Base-by-base conservation (phyloP, 2,888 invertebrate genomes). In the Hirtodrosophila histrioides region DNA sequence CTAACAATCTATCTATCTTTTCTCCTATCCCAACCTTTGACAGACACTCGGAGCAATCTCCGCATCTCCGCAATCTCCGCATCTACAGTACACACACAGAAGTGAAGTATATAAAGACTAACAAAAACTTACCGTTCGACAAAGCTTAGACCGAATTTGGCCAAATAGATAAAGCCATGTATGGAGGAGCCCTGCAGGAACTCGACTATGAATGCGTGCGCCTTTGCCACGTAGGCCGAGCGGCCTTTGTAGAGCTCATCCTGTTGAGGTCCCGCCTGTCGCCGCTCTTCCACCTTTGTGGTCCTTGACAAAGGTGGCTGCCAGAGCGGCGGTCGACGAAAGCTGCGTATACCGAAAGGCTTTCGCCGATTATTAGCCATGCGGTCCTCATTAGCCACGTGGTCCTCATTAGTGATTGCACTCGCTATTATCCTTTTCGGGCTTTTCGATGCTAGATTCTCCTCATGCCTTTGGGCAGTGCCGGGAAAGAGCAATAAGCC, bases 91-190 rank as follows among this genome's bases (percentile, higher is more conserved):
- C 2, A 7, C 3, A 31, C 31, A 40, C 17, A 17, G 17, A 17
- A 17, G 17, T 17, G 17, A 17, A 1, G 17, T 17, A 27, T 27
- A 27, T 2, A 31, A 31, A 31, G 7, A 9, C 7, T 6, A 9
- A 3, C n/a, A 53, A 35, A 40, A 49, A 81, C 84, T 87, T 75
- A 91, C 91, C 92, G 88, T 73, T 92, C 92, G 43, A 89, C 64
- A 35, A 91, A 77, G 75, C 86, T 91, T 41, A 91, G 71, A 5
- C 92, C 91, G 56, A 76, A 70, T 80, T 90, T 91, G 49, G 90
- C 90, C 70, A 92, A 88, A 88, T 91, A 91, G 56, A 85, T 82
- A 69, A 92, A 89, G 11, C 92, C 92, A 79, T 92, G 92, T 70
- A 91, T 89, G 48, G 92, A 92, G 11, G 90, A 90, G 57, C 86